Evolutionary conservation across 1,140 invertebrate species (phyloP).

Genomic region (Batillaria attramentaria): DNA sequence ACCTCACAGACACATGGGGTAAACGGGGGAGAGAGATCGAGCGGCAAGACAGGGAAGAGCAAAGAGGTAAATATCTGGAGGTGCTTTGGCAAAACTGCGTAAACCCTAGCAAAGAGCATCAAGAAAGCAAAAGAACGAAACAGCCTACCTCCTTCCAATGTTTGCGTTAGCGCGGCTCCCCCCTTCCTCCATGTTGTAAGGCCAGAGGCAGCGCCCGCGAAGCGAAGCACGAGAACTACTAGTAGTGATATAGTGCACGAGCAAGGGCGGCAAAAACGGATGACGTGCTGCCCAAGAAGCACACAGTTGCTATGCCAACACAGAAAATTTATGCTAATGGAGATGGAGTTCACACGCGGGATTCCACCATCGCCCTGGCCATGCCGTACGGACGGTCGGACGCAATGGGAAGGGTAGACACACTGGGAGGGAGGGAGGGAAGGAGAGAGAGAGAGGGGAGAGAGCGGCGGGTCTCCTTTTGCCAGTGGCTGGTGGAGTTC

Average conservation of each 20-base stretch:
- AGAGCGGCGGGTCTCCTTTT: too few species aligned
- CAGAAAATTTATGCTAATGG: slow-evolving; percentile 26
- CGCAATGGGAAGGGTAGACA: not conserved
- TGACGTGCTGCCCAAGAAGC: slow-evolving; percentile 23
- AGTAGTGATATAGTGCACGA: too few species aligned
- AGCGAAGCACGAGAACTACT: slow-evolving; percentile 2
- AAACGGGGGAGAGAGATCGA: too few species aligned
- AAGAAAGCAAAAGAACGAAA: too few species aligned
- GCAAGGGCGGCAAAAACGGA: slow-evolving; percentile 1
- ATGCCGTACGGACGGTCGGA: not conserved
- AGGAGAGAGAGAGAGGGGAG: not conserved
- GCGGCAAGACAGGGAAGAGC: too few species aligned
- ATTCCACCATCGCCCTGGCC: not conserved
- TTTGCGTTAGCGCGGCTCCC: not conserved
- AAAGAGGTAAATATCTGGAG: too few species aligned
- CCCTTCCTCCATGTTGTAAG: slow-evolving; percentile 26
- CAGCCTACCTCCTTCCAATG: slow-evolving; percentile 11
- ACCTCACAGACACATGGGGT: too few species aligned
- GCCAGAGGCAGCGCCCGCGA: not conserved
- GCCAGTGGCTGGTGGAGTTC: too few species aligned
- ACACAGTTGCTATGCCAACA: slow-evolving; percentile 22
- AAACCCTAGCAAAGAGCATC: too few species aligned
- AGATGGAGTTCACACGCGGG: slow-evolving; percentile 8
- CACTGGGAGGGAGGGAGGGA: not conserved
- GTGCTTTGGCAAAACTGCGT: too few species aligned